Evolutionary conservation across 2,113 vertebrate species (phyloP).

Genomic region (Steatornis caripensis): DNA sequence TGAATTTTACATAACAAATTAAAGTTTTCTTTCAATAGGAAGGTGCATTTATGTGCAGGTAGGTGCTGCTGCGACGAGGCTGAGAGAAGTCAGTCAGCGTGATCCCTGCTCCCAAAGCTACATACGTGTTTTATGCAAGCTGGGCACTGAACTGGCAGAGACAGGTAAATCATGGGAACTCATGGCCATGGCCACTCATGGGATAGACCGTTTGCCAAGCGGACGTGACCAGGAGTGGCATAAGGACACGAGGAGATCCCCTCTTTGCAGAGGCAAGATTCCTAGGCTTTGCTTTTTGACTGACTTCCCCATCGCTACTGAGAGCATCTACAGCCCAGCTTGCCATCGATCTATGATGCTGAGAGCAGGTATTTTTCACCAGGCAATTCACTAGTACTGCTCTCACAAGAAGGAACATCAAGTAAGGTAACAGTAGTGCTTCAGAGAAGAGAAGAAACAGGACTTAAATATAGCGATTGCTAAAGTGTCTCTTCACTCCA

Average conservation of each 20-base stretch:
- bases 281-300: not conserved
- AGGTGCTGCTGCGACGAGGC: not conserved
- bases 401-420: not conserved
- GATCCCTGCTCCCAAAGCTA: not conserved
- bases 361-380: not conserved
- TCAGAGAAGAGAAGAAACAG: not conserved
- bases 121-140: not conserved
- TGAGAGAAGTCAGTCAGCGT: not conserved
- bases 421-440: not conserved
- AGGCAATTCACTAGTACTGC: not conserved
- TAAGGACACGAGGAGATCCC: not conserved
- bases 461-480: not conserved
- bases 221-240: fast-evolving
- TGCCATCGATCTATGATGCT: fast-evolving
- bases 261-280: not conserved
- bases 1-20: not conserved
- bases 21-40: not conserved
- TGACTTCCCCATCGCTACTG: not conserved
- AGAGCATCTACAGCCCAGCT: not conserved
- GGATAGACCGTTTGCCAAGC: not conserved
- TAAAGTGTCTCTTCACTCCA: not conserved
- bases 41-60: not conserved
- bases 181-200: not conserved
- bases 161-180: not conserved
- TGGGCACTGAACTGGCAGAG: not conserved